Conservation (phyloP, 2,797 vertebrate species). For the Anniella stebbinsi region DNA sequence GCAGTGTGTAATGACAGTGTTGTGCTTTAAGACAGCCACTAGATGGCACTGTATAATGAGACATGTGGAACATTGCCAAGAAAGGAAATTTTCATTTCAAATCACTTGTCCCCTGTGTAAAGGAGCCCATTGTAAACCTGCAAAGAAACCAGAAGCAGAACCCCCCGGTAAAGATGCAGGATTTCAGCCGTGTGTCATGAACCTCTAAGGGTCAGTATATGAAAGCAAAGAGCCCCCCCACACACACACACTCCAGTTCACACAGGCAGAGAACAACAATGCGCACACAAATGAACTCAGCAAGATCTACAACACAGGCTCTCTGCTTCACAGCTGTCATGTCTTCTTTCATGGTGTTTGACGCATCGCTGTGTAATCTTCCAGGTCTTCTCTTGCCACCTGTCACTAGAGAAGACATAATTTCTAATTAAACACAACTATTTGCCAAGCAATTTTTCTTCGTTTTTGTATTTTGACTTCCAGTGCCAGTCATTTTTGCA, state of each 20-base stretch:
- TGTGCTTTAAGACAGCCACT: too few species aligned
- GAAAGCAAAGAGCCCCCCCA: not conserved
- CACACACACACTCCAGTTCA: not conserved
- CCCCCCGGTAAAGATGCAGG: too few species aligned
- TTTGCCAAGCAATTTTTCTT: slow-evolving; percentile 58
- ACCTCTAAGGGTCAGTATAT: not conserved
- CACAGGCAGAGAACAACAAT: not conserved
- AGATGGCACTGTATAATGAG: too few species aligned
- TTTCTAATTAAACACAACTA: slow-evolving; percentile 56
- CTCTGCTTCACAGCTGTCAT: not conserved
- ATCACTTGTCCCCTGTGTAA: too few species aligned
- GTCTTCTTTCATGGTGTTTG: not conserved
- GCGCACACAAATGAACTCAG: not conserved
- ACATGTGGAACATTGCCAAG: too few species aligned
- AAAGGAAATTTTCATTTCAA: too few species aligned
- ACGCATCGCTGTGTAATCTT: not conserved
- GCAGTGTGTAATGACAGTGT: too few species aligned
- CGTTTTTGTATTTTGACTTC: slow-evolving; percentile 53
- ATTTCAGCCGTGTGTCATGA: too few species aligned
- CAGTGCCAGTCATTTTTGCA: slow-evolving; percentile 47
- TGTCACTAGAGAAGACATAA: slow-evolving; percentile 53
- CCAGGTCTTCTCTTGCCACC: slow-evolving; percentile 13
- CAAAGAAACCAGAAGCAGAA: too few species aligned
- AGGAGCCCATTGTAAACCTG: too few species aligned
- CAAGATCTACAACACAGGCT: not conserved